Evolutionary conservation across 2,888 invertebrate genomes (phyloP), one percentile per base, ranked within the genome.

Genomic region (Coleophora deauratella): DNA sequence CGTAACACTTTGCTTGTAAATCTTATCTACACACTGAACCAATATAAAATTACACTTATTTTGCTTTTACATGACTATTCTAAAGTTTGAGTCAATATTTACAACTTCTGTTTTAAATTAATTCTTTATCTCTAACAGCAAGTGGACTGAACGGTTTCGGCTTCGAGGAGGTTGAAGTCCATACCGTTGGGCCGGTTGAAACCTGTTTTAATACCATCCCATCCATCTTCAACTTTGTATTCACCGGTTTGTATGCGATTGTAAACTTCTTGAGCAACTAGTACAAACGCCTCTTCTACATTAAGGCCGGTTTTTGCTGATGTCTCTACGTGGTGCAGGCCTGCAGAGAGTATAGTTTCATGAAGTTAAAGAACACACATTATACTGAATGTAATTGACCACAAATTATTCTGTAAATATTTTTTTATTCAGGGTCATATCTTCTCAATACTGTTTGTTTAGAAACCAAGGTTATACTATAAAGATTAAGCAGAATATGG

Each of bases 161-260:
- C 97, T 76, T 96, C 96, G 35, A 93, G 90, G 49, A 96, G 86
- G 80, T 94, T 94, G 66, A 93, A 93, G 76, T 95, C 94, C 72
- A 93, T 85, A 46, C 92, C 93, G 50, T 91, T 93, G 15, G 94
- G 93, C 54, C 94, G 80, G 52, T 93, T 91, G 76, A 94, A 95
- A 21, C 98, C 98, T 28, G 94, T 94, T 77, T 98, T 98, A 41
- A 98, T 96, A 4, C 98, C 98, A 64, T 98, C 98, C 97, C 98
- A 98, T 10, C 97, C 98, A 50, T 97, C 97, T 66, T 95, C 95
- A 1, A 96, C 90, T 72, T 94, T 94, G 67, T 98, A 96, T 81
- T 97, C 96, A 11, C 97, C 97, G 10, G 92, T 92, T 62, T 94
- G 93, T 60, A 98, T 93, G 68, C 95, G 90, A 62, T 94, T 92